Percentiles rank a stretch among this genome's conserved stretches.
Conservation (phyloP, 1,140 invertebrate species). For the Drosophila grimshawi region DNA sequence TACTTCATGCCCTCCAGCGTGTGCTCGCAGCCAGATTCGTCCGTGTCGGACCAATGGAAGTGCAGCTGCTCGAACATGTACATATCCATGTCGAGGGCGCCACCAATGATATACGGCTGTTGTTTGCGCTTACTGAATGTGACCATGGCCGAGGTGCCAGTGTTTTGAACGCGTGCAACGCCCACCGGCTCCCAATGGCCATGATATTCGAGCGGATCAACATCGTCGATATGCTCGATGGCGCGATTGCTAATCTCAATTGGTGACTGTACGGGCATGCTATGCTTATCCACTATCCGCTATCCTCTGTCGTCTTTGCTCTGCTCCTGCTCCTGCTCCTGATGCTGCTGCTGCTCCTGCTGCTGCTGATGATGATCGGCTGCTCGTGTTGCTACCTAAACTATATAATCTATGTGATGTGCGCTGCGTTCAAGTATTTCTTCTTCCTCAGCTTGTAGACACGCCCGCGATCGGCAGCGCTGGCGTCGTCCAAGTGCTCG, state of each 20-base stretch:
- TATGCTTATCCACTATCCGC: neutral
- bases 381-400: neutral
- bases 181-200: conserved; percentile 85
- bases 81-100: conserved; percentile 87
- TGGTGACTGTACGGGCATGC: conserved; percentile 85
- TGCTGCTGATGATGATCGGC: neutral
- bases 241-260: conserved; percentile 85
- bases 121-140: conserved; percentile 80
- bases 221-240: conserved; percentile 85
- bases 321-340: conserved; percentile 11
- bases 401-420: conserved; percentile 67
- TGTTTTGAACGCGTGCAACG: conserved; percentile 79
- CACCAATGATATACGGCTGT: conserved; percentile 85
- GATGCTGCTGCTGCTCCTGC: conserved; percentile 10
- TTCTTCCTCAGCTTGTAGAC: conserved; percentile 84
- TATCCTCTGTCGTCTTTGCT: neutral
- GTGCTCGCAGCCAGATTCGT: conserved; percentile 91
- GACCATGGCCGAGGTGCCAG: conserved; percentile 83
- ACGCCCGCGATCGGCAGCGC: conserved; percentile 79
- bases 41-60: conserved; percentile 91
- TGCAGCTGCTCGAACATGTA: conserved; percentile 91
- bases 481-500: conserved; percentile 76
- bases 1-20: conserved; percentile 88
- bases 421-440: conserved; percentile 70
- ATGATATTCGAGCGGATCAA: conserved; percentile 85